Conservation (phyloP, 2,888 invertebrate genomes). For the Thalpophila matura region DNA sequence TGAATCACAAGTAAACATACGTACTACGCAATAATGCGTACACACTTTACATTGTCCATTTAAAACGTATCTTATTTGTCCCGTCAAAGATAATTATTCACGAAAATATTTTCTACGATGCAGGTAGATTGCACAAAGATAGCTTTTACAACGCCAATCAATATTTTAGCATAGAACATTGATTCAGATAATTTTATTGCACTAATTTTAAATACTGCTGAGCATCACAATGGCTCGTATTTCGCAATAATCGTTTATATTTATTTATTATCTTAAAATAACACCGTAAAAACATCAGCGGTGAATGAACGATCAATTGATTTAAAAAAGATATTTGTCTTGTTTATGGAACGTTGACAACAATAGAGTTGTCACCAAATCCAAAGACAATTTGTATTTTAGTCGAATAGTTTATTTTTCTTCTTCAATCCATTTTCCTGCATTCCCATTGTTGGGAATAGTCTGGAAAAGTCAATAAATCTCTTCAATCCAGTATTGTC, state of each 20-base stretch:
- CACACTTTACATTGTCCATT: slow-evolving; percentile 78
- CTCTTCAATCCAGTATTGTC: no score
- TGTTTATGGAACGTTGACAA: slow-evolving; percentile 80
- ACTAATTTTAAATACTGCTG: slow-evolving; percentile 81
- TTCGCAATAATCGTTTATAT: slow-evolving; percentile 84
- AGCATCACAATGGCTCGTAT: slow-evolving; percentile 78
- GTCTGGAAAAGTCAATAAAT: no score
- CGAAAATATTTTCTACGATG: slow-evolving; percentile 86
- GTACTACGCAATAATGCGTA: slow-evolving; percentile 79
- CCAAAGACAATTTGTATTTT: slow-evolving; percentile 46
- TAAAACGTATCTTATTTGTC: slow-evolving; percentile 76
- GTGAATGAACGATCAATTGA: slow-evolving; percentile 90
- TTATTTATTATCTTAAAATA: slow-evolving; percentile 88
- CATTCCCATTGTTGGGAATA: no score
- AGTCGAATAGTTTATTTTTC: slow-evolving; percentile 37
- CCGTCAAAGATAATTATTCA: slow-evolving; percentile 83
- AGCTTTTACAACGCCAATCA: slow-evolving; percentile 74
- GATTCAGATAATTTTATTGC: slow-evolving; percentile 81
- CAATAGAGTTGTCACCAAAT: slow-evolving; percentile 64
- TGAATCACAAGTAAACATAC: slow-evolving; percentile 74
- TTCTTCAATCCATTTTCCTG: rapidly evolving
- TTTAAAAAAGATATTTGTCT: slow-evolving; percentile 78
- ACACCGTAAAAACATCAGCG: slow-evolving; percentile 90
- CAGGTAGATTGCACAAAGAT: slow-evolving; percentile 88
- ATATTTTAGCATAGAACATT: slow-evolving; percentile 73